phyloP scores from a whole-genome alignment of 2,888 invertebrate species.

The Azorinus chamasolen region DNA sequence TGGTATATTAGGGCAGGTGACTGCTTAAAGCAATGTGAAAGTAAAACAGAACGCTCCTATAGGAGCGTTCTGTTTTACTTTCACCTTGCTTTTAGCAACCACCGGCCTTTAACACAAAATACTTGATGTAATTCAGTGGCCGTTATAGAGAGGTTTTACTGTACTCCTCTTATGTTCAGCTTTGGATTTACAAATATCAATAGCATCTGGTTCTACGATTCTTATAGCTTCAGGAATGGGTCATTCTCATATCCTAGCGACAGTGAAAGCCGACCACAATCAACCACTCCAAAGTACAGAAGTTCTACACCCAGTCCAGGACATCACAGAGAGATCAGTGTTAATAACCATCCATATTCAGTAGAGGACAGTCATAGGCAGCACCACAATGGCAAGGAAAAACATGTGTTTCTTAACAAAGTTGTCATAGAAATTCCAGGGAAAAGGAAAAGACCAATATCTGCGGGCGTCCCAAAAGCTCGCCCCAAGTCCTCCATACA shows the following conservation, averaged over 20 bases:
- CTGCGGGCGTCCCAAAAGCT: conserved; percentile 27
- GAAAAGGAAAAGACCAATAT: conserved; percentile 54
- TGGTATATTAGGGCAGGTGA: no score
- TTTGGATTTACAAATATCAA: no score
- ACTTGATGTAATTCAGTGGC: no score
- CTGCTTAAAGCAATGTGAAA: no score
- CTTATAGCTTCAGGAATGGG: conserved; percentile 23
- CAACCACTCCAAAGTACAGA: conserved; percentile 20
- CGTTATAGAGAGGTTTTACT: no score
- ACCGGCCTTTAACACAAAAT: not conserved
- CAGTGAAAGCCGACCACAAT: conserved; percentile 3
- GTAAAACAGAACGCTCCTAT: no score
- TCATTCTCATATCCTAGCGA: conserved; percentile 27
- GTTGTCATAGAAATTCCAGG: conserved; percentile 28
- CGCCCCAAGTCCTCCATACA: conserved; percentile 40
- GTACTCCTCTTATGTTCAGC: no score
- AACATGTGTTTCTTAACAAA: conserved; percentile 46
- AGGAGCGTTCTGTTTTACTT: no score
- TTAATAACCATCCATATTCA: conserved; percentile 59
- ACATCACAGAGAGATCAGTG: conserved; percentile 47
- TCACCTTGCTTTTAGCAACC: not conserved
- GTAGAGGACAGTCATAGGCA: conserved; percentile 5
- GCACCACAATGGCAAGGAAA: conserved; percentile 4
- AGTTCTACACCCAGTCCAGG: conserved; percentile 27
- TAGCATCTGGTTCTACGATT: no score